A percentile compares a stretch with the other conserved stretches of the same genome.
phyloP scores from a whole-genome alignment of 1,140 invertebrate species.

The Scaptomyza montana region DNA sequence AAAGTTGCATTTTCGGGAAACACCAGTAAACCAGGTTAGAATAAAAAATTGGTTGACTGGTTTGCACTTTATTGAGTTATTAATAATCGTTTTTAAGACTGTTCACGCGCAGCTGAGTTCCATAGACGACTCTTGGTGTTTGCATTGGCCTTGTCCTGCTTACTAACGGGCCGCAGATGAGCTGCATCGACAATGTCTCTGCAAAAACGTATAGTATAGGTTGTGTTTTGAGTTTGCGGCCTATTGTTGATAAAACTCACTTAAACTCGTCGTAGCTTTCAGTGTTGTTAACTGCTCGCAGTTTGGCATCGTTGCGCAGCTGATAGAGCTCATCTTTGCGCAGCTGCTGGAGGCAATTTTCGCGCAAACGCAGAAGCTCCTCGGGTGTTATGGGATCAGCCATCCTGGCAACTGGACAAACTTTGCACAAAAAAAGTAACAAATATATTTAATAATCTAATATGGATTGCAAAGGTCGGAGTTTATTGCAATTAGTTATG shows the following conservation, averaged over 20 bases:
- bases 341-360: slow-evolving; percentile 58
- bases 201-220: not conserved
- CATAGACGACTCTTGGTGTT: slow-evolving; percentile 75
- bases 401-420: slow-evolving; percentile 15
- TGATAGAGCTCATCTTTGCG: slow-evolving; percentile 85
- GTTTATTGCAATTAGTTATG: too few relatives aligned
- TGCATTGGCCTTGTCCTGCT: slow-evolving; percentile 80
- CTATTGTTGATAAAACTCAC: slow-evolving; percentile 58
- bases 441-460: too few relatives aligned
- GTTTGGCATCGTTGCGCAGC: slow-evolving; percentile 86
- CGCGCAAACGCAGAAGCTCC: slow-evolving; percentile 61
- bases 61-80: slow-evolving; percentile 44
- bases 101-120: slow-evolving; percentile 71
- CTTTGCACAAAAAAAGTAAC: too few relatives aligned
- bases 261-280: slow-evolving; percentile 87
- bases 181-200: slow-evolving; percentile 85
- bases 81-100: slow-evolving; percentile 11
- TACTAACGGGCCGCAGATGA: slow-evolving; percentile 83
- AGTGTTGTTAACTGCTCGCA: slow-evolving; percentile 85
- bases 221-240: too few relatives aligned
- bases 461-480: too few relatives aligned
- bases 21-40: too few relatives aligned
- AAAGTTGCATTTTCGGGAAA: slow-evolving; percentile 3
- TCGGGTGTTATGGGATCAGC: slow-evolving; percentile 62
- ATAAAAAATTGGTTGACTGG: too few relatives aligned